A percentile compares a stretch with the other conserved stretches of the same genome.
Evolutionary conservation across 1,140 invertebrate species (phyloP).

Genomic region (Hyles euphorbiae): DNA sequence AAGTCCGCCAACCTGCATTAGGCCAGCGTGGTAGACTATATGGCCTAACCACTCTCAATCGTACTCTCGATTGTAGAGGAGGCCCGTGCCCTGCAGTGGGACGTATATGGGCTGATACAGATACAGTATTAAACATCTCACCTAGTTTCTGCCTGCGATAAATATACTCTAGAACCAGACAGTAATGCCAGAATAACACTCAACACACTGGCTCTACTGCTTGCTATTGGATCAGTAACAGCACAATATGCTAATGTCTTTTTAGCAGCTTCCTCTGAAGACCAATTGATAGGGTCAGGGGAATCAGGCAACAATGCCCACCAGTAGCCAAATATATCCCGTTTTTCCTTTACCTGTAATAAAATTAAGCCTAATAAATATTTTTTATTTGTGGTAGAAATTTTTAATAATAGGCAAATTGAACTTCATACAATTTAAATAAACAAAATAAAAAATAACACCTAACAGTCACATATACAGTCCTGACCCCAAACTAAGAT

Average conservation of each 20-base stretch:
- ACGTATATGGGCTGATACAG: too few species aligned
- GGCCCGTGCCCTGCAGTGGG: too few species aligned
- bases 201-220: conserved; percentile 53
- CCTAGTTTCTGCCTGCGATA: conserved; percentile 68
- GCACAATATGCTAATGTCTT: conserved; percentile 60
- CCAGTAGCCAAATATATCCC: conserved; percentile 71
- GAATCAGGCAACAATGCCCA: conserved; percentile 64
- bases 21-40: too few species aligned
- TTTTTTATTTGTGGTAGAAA: background rate
- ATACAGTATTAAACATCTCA: conserved; percentile 26
- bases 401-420: background rate
- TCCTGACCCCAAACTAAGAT: too few species aligned
- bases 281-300: conserved; percentile 46
- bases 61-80: too few species aligned
- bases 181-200: conserved; percentile 62
- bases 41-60: too few species aligned
- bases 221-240: conserved; percentile 53
- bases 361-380: too few species aligned
- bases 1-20: too few species aligned
- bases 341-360: conserved; percentile 63
- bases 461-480: too few species aligned
- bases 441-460: too few species aligned
- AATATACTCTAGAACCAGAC: conserved; percentile 56
- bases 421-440: too few species aligned
- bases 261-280: conserved; percentile 40